Evolutionary conservation across 2,113 vertebrate species (phyloP).

Genomic region (Marcusenius ussheri): DNA sequence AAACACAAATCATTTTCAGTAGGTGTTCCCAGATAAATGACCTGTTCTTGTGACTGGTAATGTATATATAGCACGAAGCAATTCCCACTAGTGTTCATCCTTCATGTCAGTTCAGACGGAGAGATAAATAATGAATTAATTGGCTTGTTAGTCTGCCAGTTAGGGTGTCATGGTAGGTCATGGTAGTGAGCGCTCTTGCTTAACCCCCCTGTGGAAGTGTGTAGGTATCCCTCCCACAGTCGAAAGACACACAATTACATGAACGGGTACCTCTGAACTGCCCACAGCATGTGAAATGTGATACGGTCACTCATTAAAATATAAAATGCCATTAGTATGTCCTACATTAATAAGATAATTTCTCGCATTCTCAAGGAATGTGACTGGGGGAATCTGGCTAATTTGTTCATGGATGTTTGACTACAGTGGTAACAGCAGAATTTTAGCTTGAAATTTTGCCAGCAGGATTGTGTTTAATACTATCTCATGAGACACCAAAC

Average conservation of each 20-base stretch:
- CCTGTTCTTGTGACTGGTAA: neutral
- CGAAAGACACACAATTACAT: neutral
- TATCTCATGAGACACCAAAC: neutral
- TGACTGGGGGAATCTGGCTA: neutral
- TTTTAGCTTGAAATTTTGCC: neutral
- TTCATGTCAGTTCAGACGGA: neutral
- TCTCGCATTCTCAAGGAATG: neutral
- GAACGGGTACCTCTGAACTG: neutral
- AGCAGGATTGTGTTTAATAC: neutral
- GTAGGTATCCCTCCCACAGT: neutral
- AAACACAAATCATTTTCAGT: neutral
- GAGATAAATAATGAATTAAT: neutral
- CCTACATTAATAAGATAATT: neutral
- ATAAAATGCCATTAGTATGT: neutral
- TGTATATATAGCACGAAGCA: neutral
- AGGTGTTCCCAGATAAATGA: neutral
- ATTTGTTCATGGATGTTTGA: neutral
- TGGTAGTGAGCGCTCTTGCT: neutral
- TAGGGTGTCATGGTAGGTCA: neutral
- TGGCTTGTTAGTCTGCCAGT: neutral
- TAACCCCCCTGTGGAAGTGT: neutral
- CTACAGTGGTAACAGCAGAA: neutral
- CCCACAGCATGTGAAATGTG: neutral
- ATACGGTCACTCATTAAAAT: slow-evolving; percentile 1
- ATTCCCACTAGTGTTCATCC: neutral